phyloP scores from a whole-genome alignment of 2,797 vertebrate species.

The Emydoidea blandingii region DNA sequence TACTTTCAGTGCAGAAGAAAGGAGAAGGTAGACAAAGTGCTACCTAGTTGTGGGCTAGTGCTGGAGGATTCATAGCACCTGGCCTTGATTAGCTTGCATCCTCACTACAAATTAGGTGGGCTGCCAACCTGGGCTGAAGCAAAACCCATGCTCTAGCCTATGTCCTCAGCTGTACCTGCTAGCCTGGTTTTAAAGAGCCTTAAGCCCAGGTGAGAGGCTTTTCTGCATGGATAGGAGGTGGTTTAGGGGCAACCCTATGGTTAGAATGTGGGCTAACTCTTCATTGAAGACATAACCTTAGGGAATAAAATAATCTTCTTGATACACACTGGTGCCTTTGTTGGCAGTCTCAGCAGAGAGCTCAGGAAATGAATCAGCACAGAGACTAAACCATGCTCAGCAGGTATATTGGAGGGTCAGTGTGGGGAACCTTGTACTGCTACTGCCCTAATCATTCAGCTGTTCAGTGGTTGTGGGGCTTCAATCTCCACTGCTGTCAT shows the following conservation, averaged over 20 bases:
- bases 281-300: neutral
- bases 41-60: neutral
- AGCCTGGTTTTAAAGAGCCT: neutral
- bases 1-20: neutral
- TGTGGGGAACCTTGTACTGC: neutral
- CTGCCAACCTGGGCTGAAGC: neutral
- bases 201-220: neutral
- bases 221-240: neutral
- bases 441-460: neutral
- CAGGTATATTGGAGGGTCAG: neutral
- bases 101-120: neutral
- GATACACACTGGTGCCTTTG: neutral
- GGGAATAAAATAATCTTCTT: neutral
- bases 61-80: neutral
- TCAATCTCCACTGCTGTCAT: neutral
- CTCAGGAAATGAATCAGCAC: neutral
- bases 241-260: neutral
- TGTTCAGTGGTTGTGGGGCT: neutral
- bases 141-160: neutral
- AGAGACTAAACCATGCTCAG: neutral
- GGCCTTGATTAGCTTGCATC: neutral
- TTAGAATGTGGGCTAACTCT: neutral
- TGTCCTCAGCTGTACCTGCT: neutral
- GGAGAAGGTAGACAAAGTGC: neutral
- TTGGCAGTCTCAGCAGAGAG: neutral